Percentiles rank a stretch among this genome's conserved stretches.
Evolutionary conservation across 2,113 vertebrate genomes (phyloP).

Genomic region (Phainopepla nitens): DNA sequence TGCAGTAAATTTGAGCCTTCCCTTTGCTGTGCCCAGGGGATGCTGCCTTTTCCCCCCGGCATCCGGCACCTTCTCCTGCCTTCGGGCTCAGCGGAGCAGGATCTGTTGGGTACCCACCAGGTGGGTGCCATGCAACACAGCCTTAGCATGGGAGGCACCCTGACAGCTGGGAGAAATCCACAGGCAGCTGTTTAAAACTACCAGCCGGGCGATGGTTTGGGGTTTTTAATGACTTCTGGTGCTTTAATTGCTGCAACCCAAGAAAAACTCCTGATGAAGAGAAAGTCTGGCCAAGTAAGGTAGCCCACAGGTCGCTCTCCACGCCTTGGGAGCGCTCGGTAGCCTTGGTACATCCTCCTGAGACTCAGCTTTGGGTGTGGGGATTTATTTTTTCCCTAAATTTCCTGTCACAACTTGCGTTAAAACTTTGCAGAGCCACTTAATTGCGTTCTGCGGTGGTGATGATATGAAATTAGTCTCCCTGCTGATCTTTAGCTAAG

Average conservation of each 20-base stretch:
- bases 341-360: background rate
- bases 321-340: accelerated
- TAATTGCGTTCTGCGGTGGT: background rate
- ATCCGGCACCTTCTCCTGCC: background rate
- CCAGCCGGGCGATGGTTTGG: background rate
- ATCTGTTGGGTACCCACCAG: background rate
- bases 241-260: background rate
- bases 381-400: background rate
- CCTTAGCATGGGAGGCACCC: background rate
- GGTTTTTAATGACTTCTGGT: constrained; percentile 4
- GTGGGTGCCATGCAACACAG: accelerated
- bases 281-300: background rate
- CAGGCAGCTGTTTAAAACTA: background rate
- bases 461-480: constrained; percentile 40
- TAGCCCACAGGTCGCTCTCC: background rate
- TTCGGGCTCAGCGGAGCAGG: accelerated
- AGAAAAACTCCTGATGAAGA: background rate
- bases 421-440: constrained; percentile 42
- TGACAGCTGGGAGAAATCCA: background rate
- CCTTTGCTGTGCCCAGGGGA: background rate
- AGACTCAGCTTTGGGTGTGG: background rate
- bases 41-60: background rate
- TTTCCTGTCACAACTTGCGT: constrained; percentile 16
- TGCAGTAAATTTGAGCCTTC: background rate
- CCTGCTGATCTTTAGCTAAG: constrained; percentile 11